These are phyloP conservation scores for Apocheima hispidaria DNA, from an alignment of 2,888 invertebrate species.

Conservation along the genomic window DNA sequence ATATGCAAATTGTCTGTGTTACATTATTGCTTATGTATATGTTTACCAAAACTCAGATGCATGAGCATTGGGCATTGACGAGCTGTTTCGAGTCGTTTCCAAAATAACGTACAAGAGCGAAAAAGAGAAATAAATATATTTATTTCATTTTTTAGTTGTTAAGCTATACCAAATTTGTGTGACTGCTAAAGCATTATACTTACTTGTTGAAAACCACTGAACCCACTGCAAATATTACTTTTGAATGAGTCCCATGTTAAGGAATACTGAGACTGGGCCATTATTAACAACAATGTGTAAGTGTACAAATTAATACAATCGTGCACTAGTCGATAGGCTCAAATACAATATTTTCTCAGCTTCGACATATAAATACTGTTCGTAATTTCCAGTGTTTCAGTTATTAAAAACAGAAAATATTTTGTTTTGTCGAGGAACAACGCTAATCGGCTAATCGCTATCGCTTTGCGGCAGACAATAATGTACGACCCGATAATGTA, in stretches of 20 bases:
- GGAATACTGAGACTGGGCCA: constrained; percentile 63
- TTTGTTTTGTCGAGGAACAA: background rate
- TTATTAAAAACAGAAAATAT: background rate
- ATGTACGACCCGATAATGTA: no score
- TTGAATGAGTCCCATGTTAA: constrained; percentile 78
- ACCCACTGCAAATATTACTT: constrained; percentile 73
- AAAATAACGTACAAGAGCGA: no score
- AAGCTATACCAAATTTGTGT: no score
- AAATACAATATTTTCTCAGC: background rate
- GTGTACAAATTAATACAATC: background rate
- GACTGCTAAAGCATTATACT: background rate
- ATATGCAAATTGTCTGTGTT: constrained; percentile 6
- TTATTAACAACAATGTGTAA: constrained; percentile 12
- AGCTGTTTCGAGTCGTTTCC: background rate
- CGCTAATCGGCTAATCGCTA: no score
- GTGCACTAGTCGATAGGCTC: background rate
- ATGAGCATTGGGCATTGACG: background rate
- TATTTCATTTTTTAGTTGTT: no score
- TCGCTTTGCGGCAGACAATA: no score
- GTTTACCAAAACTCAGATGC: background rate
- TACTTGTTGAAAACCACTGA: constrained; percentile 80
- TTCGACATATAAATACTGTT: background rate
- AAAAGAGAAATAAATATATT: no score
- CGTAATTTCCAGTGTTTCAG: background rate
- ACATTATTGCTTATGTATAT: constrained; percentile 9